Conservation (phyloP, 2,888 invertebrate genomes). For the Ophion ventricosus region DNA sequence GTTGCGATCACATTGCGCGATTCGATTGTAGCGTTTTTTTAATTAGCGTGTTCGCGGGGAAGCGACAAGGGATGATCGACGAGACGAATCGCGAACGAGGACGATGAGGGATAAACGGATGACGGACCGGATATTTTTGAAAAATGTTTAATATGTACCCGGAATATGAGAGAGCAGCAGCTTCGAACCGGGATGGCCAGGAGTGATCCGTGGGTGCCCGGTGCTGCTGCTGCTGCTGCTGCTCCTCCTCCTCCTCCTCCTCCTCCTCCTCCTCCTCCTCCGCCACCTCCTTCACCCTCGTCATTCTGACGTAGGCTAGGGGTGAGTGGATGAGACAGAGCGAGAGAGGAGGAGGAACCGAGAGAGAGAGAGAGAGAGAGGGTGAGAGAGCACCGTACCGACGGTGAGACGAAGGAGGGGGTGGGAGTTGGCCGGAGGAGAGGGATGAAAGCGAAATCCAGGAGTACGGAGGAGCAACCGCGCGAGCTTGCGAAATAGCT, state of each 20-base stretch:
- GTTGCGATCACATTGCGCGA: background rate
- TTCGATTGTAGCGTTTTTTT: too few relatives aligned
- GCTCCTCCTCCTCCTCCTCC: conserved; percentile 46
- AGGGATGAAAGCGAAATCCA: conserved; percentile 58
- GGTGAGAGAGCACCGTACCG: conserved; percentile 4
- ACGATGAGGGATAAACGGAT: background rate
- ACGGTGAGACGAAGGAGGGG: background rate
- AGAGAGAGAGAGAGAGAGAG: conserved; percentile 32
- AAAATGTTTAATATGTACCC: conserved; percentile 56
- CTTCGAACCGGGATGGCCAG: conserved; percentile 59
- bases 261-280: too few relatives aligned
- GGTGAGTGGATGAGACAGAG: conserved; percentile 52
- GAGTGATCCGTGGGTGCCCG: conserved; percentile 62
- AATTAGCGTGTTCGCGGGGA: too few relatives aligned
- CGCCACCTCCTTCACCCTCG: conserved; percentile 56
- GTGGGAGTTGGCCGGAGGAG: background rate
- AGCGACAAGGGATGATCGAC: background rate
- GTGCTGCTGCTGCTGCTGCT: conserved; percentile 61
- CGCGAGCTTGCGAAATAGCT: conserved; percentile 63
- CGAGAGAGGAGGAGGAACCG: conserved; percentile 24
- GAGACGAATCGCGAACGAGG: background rate
- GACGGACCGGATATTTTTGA: background rate
- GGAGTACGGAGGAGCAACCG: conserved; percentile 57
- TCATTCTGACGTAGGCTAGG: conserved; percentile 64
- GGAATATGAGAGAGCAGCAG: conserved; percentile 49